Evolutionary conservation across 35 echinoderm and acorn worm genomes (phyloP).

Genomic region (Heliocidaris tuberculata): DNA sequence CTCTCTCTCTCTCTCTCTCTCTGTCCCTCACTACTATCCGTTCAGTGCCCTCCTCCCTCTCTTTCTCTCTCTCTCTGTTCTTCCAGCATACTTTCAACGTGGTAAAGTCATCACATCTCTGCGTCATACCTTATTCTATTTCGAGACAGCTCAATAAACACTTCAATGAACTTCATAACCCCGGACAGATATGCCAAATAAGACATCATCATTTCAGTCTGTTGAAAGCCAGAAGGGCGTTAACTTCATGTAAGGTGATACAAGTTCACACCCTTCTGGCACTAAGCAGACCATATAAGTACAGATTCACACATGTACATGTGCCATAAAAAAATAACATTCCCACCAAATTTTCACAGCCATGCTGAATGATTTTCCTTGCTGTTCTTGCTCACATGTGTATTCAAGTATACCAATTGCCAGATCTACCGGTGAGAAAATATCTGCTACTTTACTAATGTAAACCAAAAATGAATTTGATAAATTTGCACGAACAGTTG

Average conservation of each 20-base stretch:
- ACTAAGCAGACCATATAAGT: neutral
- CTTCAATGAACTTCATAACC: neutral
- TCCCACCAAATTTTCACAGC: too few relatives aligned
- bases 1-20: neutral
- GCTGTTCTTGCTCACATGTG: neutral
- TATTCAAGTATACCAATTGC: neutral
- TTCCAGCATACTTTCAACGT: neutral
- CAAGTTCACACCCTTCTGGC: too few relatives aligned
- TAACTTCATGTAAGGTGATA: too few relatives aligned
- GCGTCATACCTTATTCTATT: constrained; percentile 2
- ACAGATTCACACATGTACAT: too few relatives aligned
- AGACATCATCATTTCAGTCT: neutral
- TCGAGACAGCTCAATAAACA: constrained; percentile 9
- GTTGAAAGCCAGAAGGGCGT: too few relatives aligned
- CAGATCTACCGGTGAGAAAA: neutral
- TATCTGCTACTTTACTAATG: neutral
- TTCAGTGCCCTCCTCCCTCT: neutral
- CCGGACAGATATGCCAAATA: neutral
- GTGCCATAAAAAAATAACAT: too few relatives aligned
- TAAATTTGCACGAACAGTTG: too few relatives aligned
- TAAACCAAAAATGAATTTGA: too few relatives aligned
- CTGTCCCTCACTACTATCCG: neutral
- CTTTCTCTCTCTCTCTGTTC: neutral
- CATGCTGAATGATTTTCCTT: too few relatives aligned
- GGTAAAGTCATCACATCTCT: neutral